Conservation (phyloP, 1,140 invertebrate genomes). For the Drosophila busckii region DNA sequence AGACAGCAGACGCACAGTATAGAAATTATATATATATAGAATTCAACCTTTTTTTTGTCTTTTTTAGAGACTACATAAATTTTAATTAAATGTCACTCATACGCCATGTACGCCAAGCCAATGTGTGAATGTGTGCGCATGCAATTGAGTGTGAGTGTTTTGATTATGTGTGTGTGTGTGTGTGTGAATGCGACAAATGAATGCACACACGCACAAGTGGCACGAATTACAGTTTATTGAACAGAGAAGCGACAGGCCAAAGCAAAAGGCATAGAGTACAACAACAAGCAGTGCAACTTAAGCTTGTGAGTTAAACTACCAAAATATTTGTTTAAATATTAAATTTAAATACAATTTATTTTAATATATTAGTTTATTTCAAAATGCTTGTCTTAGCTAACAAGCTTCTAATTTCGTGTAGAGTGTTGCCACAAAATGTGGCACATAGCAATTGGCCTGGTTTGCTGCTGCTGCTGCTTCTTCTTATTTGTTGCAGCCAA, state of each 20-base stretch:
- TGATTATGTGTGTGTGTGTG: neutral
- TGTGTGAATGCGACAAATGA: constrained; percentile 57
- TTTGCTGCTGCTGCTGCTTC: constrained; percentile 1
- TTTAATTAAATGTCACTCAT: constrained; percentile 77
- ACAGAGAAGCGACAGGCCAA: constrained; percentile 28
- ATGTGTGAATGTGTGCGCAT: constrained; percentile 32
- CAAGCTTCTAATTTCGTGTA: neutral
- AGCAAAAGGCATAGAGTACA: constrained; percentile 4
- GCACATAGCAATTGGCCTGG: constrained; percentile 11
- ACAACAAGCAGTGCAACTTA: constrained; percentile 13
- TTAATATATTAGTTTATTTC: too few relatives aligned
- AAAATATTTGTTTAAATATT: too few relatives aligned
- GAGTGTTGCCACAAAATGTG: constrained; percentile 8
- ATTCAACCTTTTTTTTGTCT: constrained; percentile 38
- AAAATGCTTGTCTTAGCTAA: too few relatives aligned
- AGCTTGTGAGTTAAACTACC: too few relatives aligned
- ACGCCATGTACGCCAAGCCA: constrained; percentile 67
- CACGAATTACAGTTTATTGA: constrained; percentile 75
- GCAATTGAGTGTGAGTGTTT: constrained; percentile 23
- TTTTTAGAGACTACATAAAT: constrained; percentile 73
- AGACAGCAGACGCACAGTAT: constrained; percentile 19
- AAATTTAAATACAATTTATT: too few relatives aligned
- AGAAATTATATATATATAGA: constrained; percentile 16
- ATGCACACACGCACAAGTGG: constrained; percentile 63
- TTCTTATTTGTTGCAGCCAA: neutral